These are phyloP conservation scores for Festucalex cinctus DNA, from an alignment of 2,113 vertebrate genomes.

Conservation along the genomic window DNA sequence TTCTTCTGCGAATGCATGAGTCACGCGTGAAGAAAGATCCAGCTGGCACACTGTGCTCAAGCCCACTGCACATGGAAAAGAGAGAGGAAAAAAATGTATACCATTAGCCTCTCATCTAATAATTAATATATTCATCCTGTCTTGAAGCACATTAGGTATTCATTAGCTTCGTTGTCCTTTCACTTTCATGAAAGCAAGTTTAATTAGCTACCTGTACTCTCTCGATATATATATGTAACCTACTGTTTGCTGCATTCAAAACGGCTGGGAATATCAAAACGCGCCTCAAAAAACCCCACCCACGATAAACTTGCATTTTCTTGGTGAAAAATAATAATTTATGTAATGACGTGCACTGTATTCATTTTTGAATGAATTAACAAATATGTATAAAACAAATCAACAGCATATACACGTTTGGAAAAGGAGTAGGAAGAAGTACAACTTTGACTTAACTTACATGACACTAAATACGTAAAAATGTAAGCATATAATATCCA, in stretches of 20 bases:
- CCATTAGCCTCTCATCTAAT: conserved; percentile 45
- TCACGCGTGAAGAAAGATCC: conserved; percentile 46
- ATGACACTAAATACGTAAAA: too few relatives aligned
- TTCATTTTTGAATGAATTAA: too few relatives aligned
- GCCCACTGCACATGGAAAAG: conserved; percentile 37
- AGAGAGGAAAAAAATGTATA: conserved; percentile 28
- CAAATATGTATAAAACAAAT: too few relatives aligned
- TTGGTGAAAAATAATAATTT: too few relatives aligned
- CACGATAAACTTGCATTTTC: too few relatives aligned
- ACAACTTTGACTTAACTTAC: too few relatives aligned
- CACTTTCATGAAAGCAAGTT: conserved; percentile 9
- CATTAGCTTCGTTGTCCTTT: background rate
- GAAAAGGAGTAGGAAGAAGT: too few relatives aligned
- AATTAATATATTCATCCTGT: conserved; percentile 47
- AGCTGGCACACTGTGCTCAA: conserved; percentile 46
- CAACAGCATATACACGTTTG: too few relatives aligned
- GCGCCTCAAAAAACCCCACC: too few relatives aligned
- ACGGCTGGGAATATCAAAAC: background rate
- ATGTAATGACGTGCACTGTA: too few relatives aligned
- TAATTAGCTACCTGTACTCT: background rate
- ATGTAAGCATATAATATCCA: too few relatives aligned
- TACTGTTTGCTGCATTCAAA: background rate
- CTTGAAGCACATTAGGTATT: conserved; percentile 26
- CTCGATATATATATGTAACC: too few relatives aligned
- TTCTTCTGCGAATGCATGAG: conserved; percentile 32